These are phyloP conservation scores for Telmatherina bonti DNA, from an alignment of 2,797 vertebrate species.

Conservation along the genomic window DNA sequence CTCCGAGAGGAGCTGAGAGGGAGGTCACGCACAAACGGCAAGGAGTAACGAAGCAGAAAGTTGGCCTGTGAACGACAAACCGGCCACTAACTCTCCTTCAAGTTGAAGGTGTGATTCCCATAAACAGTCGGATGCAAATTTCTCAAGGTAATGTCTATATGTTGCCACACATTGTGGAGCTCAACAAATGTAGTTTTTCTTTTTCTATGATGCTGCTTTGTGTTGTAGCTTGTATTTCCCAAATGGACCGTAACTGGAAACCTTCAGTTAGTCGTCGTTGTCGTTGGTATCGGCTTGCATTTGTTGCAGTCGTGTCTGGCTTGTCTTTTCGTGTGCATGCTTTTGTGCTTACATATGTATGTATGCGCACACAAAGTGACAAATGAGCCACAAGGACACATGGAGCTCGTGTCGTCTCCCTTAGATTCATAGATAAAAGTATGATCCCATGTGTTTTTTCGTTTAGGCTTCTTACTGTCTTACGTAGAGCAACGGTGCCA, in stretches of 20 bases:
- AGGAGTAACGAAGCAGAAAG: constrained; percentile 69
- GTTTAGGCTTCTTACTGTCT: constrained; percentile 49
- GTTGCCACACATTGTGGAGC: constrained; percentile 47
- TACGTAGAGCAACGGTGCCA: constrained; percentile 40
- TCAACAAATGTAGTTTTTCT: constrained; percentile 35
- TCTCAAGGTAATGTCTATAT: constrained; percentile 59
- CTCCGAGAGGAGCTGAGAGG: constrained; percentile 58
- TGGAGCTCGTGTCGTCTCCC: constrained; percentile 29
- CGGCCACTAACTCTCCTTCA: constrained; percentile 62
- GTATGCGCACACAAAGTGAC: constrained; percentile 10
- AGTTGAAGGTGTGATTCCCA: constrained; percentile 55
- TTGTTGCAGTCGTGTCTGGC: constrained; percentile 31
- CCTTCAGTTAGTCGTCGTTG: not conserved
- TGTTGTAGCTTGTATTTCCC: constrained; percentile 19
- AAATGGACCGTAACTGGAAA: constrained; percentile 23
- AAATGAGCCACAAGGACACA: constrained; percentile 49
- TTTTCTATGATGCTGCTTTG: constrained; percentile 5
- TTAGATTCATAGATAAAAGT: constrained; percentile 43
- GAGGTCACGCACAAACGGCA: constrained; percentile 55
- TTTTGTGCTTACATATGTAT: constrained; percentile 8
- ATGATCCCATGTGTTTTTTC: constrained; percentile 44
- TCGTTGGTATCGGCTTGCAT: constrained; percentile 20
- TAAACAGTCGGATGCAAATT: constrained; percentile 57
- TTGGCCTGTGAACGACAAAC: constrained; percentile 68
- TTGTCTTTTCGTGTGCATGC: constrained; percentile 35